phyloP scores from a whole-genome alignment of 2,797 vertebrate species.

The Nothura maculosa region DNA sequence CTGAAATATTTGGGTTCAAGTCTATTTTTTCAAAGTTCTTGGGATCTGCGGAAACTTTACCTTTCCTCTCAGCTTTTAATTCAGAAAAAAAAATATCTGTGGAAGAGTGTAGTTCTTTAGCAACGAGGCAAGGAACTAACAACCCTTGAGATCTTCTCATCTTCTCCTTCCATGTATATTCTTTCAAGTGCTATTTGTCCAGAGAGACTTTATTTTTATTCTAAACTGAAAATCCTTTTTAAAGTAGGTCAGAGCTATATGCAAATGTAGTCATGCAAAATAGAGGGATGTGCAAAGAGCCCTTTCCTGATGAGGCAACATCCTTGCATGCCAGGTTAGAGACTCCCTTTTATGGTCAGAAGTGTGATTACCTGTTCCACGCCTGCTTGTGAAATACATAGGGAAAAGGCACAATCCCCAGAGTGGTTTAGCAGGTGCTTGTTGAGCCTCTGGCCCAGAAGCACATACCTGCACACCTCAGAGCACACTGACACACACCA shows the following conservation, averaged over 20 bases:
- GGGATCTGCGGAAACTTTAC: neutral
- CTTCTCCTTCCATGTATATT: neutral
- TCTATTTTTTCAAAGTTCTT: neutral
- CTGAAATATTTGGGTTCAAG: neutral
- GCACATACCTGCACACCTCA: too few species aligned
- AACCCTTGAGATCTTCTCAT: neutral
- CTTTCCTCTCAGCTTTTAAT: neutral
- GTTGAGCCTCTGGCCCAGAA: accelerated
- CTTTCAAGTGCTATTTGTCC: neutral
- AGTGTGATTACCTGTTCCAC: accelerated
- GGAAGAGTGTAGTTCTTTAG: neutral
- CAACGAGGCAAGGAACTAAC: neutral
- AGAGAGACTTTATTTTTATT: neutral
- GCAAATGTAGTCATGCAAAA: neutral
- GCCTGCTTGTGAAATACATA: neutral
- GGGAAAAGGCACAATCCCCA: accelerated
- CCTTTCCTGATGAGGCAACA: neutral
- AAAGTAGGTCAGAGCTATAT: neutral
- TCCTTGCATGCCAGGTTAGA: neutral
- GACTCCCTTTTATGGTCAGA: slow-evolving; percentile 28
- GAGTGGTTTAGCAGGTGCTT: neutral
- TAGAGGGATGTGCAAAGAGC: neutral
- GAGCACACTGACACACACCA: neutral
- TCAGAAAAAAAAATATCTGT: neutral
- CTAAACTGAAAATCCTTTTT: neutral